phyloP scores from a whole-genome alignment of 2,113 vertebrate genomes.

The Eptesicus fuscus region DNA sequence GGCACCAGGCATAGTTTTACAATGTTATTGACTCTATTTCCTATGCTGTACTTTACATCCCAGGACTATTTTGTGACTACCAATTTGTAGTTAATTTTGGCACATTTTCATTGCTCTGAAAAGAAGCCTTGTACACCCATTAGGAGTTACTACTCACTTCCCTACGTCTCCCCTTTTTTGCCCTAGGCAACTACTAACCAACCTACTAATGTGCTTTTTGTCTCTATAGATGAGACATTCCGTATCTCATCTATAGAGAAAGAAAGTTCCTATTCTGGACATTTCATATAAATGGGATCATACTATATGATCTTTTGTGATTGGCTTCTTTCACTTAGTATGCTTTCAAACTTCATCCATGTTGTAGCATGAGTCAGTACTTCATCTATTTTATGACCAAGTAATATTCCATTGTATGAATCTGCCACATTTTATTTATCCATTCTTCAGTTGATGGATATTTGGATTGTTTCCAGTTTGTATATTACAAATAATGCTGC shows the following conservation, averaged over 20 bases:
- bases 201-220: background rate
- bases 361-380: background rate
- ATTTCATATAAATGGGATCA: background rate
- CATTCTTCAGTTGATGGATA: background rate
- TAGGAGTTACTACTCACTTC: background rate
- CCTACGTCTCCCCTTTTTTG: background rate
- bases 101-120: background rate
- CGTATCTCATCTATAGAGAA: background rate
- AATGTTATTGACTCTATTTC: background rate
- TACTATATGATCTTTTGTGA: background rate
- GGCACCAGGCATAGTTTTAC: background rate
- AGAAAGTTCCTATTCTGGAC: background rate
- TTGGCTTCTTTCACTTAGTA: background rate
- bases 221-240: background rate
- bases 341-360: background rate
- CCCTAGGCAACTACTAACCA: background rate
- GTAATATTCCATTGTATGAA: background rate
- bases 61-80: background rate
- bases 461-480: background rate
- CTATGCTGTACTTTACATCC: background rate
- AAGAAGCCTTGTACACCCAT: background rate
- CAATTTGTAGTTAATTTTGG: slow-evolving; percentile 14
- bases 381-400: background rate
- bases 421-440: background rate
- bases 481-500: background rate